A percentile compares a stretch with the other conserved stretches of the same genome.
Conservation (phyloP, 64 coral and sea anemone genomes). For the Dendronephthya gigantea region DNA sequence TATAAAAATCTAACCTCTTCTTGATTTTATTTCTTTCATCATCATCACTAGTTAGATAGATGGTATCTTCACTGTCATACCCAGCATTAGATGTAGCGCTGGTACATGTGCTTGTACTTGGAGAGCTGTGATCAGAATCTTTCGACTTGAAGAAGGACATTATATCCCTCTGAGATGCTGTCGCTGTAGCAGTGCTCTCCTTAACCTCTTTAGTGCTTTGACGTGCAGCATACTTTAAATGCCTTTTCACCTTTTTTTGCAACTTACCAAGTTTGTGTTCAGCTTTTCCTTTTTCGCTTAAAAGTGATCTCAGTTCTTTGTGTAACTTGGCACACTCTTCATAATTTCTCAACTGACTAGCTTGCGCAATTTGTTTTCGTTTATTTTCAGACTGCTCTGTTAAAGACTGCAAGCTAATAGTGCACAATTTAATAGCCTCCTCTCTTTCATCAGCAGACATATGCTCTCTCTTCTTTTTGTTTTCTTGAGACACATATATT, state of each 20-base stretch:
- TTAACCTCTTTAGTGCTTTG: background rate
- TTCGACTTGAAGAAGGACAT: background rate
- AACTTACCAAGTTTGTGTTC: slow-evolving; percentile 18
- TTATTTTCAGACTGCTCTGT: slow-evolving; percentile 32
- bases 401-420: slow-evolving; percentile 29
- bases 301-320: slow-evolving; percentile 19
- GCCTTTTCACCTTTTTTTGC: slow-evolving; percentile 34
- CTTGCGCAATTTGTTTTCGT: slow-evolving; percentile 31
- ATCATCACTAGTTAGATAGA: background rate
- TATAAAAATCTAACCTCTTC: background rate
- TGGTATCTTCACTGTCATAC: background rate
- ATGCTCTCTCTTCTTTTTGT: slow-evolving; percentile 31
- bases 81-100: background rate
- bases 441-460: slow-evolving; percentile 32
- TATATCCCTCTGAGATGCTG: background rate
- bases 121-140: background rate
- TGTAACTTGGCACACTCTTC: slow-evolving; percentile 26
- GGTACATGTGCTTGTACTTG: background rate
- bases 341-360: slow-evolving; percentile 31
- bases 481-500: background rate
- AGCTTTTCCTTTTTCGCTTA: slow-evolving; percentile 24
- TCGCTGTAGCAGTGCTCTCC: background rate
- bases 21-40: background rate
- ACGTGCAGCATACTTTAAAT: background rate
- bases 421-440: slow-evolving; percentile 16